Evolutionary conservation across 1,140 invertebrate species (phyloP), one percentile per base, ranked within the genome.

Genomic region (Leptestheria dahalacensis): DNA sequence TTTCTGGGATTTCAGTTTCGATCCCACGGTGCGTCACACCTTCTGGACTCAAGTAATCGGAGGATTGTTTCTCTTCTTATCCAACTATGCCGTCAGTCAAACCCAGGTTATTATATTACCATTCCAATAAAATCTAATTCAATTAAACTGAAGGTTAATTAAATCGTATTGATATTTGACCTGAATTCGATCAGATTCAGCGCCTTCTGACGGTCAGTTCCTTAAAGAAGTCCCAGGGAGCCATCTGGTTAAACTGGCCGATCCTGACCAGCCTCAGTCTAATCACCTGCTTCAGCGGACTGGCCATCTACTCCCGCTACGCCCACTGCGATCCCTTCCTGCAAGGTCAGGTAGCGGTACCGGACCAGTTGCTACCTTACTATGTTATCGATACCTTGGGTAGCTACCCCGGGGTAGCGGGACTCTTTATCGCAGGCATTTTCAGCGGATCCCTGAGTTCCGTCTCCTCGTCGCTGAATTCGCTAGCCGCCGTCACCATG

Each of bases 361-460:
- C 67, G 2, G 74, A 75, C 64, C 72, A 80, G 77, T 65, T 88
- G 21, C 77, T 89, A 73, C 84, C 85, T 9, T 72, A 85, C 11
- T 92, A 84, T 71, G 85, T 91, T 1, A 79, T 89, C 65, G 84
- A 89, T 61, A 80, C 78, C 0, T 76, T 91, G 71, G 74, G 77
- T 0, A 61, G 78, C 25, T 70, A 80, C 20, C 81, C 81, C 11
- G 88, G 88, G 6, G 63, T 91, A 15, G 75, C 85, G 1, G 88
- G 89, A 4, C 70, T 92, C 11, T 90, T 91, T 69, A 80, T 91
- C 1, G 83, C 86, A 61, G 81, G 87, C 50, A 82, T 92, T 47
- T 89, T 91, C 64, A 86, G 83, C 66, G 89, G 86, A 1, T 83
- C 87, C 0, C 74, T 94, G 1, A 90, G 86, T 59, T 89, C 89